Evolutionary conservation across 1,140 invertebrate genomes (phyloP), one percentile per base, ranked within the genome.

Genomic region (Ridgeia piscesae): DNA sequence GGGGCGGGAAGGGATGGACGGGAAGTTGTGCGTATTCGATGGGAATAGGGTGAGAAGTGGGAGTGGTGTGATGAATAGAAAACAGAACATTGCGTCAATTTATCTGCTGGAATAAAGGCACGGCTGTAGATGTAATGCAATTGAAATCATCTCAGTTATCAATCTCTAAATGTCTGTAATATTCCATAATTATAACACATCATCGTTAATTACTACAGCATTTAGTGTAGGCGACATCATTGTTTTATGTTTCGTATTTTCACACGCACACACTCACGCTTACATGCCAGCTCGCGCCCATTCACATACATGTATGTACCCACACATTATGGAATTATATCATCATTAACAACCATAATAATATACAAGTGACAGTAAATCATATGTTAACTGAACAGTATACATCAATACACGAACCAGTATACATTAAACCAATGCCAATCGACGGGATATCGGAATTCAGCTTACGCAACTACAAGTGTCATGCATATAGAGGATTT

Each of bases 1-100:
- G 48, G 35, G 91, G 48, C 34, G 34, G n/a, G 35, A 42, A 42
- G 34, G 48, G 0, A 0, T 17, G 89, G 35, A 90, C 11, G 17
- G 89, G 89, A 77, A 21, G 89, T 21, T 90, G 89, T 21, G 34
- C n/a, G 89, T 42, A 90, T 90, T 34, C 89, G 89, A 90, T 90
- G 35, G 89, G 89, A 42, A 34, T 33, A 90, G 89, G 58, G 58
- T 77, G 27, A 21, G 58, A 77, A 77, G 58, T 77, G 58, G 17
- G 58, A 21, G 58, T 77, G 58, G 58, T 77, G 58, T 77, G 58
- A 77, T 77, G 27, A 77, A 77, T 77, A 77, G 58, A 77, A 77
- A 77, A 77, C 58, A 77, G 58, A 77, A 77, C 58, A 77, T 77
- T 77, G 58, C 58, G 58, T 77, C 58, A 77, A n/a, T 21, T 77